Percentiles rank a stretch among this genome's conserved stretches.
Conservation (phyloP, 2,797 vertebrate species). For the Falco cherrug region DNA sequence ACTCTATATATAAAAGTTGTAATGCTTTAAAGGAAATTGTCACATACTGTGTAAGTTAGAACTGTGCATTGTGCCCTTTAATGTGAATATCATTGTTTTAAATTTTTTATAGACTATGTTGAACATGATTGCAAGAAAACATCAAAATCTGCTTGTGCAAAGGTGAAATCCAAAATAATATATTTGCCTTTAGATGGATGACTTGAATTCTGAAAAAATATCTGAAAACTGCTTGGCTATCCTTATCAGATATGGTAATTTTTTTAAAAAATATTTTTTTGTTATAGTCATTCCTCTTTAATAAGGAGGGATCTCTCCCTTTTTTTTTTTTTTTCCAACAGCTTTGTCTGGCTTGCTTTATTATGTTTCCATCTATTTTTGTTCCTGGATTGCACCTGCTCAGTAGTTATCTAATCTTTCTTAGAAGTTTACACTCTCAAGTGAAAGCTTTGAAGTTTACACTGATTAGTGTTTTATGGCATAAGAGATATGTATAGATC, state of each 20-base stretch:
- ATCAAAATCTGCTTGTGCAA: neutral
- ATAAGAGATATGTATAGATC: constrained; percentile 54
- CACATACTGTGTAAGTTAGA: neutral
- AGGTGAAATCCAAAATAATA: neutral
- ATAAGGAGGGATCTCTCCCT: neutral
- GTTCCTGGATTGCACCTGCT: constrained; percentile 77
- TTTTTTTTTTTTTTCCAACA: neutral
- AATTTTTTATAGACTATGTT: neutral
- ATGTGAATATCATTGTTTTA: neutral
- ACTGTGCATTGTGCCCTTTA: neutral
- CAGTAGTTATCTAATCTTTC: constrained; percentile 70
- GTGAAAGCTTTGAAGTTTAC: constrained; percentile 71
- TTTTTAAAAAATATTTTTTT: neutral
- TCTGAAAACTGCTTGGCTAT: neutral
- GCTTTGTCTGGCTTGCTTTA: constrained; percentile 56
- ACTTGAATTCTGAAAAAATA: neutral
- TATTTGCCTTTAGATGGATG: neutral
- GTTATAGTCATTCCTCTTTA: neutral
- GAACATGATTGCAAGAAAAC: neutral
- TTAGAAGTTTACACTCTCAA: constrained; percentile 66
- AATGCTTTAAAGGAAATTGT: neutral
- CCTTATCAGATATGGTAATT: neutral
- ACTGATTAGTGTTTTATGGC: constrained; percentile 63
- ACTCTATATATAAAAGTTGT: neutral
- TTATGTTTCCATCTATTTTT: constrained; percentile 50